Evolutionary conservation across 2,113 vertebrate species (phyloP).

Genomic region (Eurystomus gularis): DNA sequence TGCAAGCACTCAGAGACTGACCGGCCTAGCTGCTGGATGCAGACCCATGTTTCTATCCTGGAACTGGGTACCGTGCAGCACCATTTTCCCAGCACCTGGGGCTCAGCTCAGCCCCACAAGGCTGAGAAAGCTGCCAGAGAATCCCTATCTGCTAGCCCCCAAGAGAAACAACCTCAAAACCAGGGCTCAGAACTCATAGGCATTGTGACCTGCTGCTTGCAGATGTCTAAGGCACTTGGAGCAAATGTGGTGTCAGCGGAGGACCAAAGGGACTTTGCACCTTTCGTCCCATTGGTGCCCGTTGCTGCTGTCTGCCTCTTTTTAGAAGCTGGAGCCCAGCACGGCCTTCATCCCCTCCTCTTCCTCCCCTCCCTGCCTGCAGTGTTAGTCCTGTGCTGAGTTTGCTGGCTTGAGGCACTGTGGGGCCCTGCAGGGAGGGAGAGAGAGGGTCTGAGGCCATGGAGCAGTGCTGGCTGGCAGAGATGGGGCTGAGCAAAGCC

Average conservation of each 20-base stretch:
- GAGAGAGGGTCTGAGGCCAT: not conserved
- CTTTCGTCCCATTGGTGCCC: not conserved
- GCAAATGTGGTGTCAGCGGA: not conserved
- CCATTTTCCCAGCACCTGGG: not conserved
- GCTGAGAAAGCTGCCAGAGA: not conserved
- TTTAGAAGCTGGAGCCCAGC: not conserved
- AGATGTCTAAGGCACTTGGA: not conserved
- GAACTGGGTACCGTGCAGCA: not conserved
- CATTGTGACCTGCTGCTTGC: not conserved
- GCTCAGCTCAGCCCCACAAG: not conserved
- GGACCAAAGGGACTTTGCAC: not conserved
- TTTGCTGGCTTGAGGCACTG: constrained; percentile 28
- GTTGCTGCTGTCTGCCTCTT: not conserved
- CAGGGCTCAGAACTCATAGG: not conserved
- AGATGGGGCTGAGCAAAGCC: not conserved
- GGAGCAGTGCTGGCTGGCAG: not conserved
- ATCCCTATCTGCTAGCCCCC: not conserved
- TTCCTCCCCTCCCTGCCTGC: not conserved
- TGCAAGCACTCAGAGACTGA: not conserved
- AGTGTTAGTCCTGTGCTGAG: not conserved
- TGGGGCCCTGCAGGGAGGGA: not conserved
- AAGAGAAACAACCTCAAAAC: not conserved
- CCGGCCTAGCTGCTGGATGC: not conserved
- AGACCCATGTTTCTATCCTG: not conserved
- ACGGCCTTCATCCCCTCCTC: not conserved